These are phyloP conservation scores for Tenebrosternarchus preto DNA, from an alignment of 2,113 vertebrate species.

Conservation along the genomic window DNA sequence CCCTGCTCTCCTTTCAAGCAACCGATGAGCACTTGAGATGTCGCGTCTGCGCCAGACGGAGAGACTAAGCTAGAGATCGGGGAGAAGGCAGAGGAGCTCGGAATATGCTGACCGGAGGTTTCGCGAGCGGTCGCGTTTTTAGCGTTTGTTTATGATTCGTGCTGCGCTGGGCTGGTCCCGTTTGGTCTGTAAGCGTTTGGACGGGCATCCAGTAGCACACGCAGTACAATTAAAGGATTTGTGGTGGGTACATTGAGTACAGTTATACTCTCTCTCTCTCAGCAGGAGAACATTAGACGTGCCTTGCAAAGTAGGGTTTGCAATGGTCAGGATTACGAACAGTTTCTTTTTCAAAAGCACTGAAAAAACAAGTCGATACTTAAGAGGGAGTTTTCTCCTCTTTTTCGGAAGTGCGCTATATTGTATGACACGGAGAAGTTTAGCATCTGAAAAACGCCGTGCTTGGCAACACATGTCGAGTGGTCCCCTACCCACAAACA, in stretches of 20 bases:
- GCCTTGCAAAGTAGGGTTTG: neutral
- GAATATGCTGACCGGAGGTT: slow-evolving; percentile 3
- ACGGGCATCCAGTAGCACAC: slow-evolving; percentile 32
- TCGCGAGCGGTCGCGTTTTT: slow-evolving; percentile 10
- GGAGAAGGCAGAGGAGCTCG: neutral
- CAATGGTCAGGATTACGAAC: slow-evolving; percentile 28
- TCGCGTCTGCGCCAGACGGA: too few relatives aligned
- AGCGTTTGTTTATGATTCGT: slow-evolving; percentile 14
- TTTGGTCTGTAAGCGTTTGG: too few relatives aligned
- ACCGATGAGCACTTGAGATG: neutral
- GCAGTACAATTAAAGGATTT: slow-evolving; percentile 43
- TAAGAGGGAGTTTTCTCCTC: neutral
- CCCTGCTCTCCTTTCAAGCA: neutral
- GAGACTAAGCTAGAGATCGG: neutral
- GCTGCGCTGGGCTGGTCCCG: too few relatives aligned
- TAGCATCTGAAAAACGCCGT: slow-evolving; percentile 20
- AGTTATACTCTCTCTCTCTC: slow-evolving; percentile 24
- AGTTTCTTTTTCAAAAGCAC: slow-evolving; percentile 16
- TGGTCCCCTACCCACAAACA: slow-evolving; percentile 22
- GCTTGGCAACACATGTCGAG: neutral
- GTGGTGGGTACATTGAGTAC: slow-evolving; percentile 11
- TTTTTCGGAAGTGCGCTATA: neutral
- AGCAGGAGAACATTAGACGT: slow-evolving; percentile 38
- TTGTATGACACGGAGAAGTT: slow-evolving; percentile 28
- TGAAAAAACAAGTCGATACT: neutral